Evolutionary conservation across 2,113 vertebrate species (phyloP).

Genomic region (Nicator chloris): DNA sequence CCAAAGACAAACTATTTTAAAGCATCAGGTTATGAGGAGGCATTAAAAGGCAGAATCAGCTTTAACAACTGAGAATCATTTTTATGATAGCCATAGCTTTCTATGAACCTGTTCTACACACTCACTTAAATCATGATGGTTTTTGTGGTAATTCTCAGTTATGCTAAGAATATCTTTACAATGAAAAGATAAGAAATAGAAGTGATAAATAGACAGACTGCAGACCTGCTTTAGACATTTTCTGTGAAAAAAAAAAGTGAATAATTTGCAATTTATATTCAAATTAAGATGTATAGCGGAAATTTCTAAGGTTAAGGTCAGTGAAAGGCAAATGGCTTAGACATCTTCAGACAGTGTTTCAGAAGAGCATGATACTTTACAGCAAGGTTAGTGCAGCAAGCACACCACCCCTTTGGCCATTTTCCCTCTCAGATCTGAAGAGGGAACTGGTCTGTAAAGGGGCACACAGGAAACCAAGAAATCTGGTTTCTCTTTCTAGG

Average conservation of each 20-base stretch:
- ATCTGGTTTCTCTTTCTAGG: neutral
- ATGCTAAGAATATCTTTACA: neutral
- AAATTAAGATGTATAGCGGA: neutral
- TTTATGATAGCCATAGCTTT: neutral
- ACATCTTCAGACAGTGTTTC: neutral
- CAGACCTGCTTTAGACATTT: neutral
- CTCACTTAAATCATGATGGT: neutral
- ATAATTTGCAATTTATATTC: slow-evolving; percentile 11
- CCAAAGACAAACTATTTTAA: neutral
- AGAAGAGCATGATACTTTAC: neutral
- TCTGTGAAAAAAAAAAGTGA: neutral
- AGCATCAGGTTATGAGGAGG: slow-evolving; percentile 7
- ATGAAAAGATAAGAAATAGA: neutral
- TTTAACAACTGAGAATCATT: slow-evolving; percentile 38
- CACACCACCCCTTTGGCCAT: neutral
- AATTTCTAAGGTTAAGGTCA: neutral
- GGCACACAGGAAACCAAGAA: neutral
- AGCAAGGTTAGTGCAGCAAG: neutral
- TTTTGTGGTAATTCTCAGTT: slow-evolving; percentile 10
- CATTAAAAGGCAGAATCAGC: slow-evolving; percentile 19
- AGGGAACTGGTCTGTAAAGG: rapidly evolving
- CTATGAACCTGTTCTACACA: neutral
- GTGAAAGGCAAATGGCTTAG: neutral
- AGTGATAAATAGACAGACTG: neutral
- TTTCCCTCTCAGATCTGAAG: neutral